Conservation (phyloP, 2,888 invertebrate genomes). For the Unio delphinus region DNA sequence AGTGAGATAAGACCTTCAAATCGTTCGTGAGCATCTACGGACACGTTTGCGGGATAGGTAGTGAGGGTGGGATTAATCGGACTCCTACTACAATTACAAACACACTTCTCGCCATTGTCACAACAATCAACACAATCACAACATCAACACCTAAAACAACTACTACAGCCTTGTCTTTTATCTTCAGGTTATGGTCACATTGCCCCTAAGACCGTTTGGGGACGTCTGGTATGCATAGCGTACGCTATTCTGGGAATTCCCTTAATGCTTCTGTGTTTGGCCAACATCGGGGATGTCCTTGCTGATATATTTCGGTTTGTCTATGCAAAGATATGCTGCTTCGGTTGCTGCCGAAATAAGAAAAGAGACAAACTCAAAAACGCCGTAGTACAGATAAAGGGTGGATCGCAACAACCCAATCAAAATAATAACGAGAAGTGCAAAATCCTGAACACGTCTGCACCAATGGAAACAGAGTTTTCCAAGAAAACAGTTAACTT, state of each 20-base stretch:
- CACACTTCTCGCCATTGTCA: no score
- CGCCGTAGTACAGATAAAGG: constrained; percentile 42
- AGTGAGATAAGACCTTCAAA: no score
- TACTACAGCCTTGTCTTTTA: background rate
- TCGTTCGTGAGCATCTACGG: no score
- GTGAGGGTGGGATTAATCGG: no score
- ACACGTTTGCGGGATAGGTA: no score
- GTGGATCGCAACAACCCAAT: constrained; percentile 41
- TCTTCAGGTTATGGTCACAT: constrained; percentile 70
- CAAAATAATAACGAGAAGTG: constrained; percentile 48
- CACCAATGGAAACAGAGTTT: constrained; percentile 44
- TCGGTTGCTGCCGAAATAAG: constrained; percentile 63
- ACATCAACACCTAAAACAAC: no score
- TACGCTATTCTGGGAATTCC: constrained; percentile 73
- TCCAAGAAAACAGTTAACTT: constrained; percentile 14
- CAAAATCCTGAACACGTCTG: constrained; percentile 30
- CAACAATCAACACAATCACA: no score
- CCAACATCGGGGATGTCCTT: constrained; percentile 74
- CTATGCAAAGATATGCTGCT: constrained; percentile 71
- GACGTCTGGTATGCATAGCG: constrained; percentile 70
- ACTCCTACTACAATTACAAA: no score
- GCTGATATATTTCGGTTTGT: constrained; percentile 74
- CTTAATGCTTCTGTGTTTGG: constrained; percentile 73
- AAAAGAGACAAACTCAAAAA: constrained; percentile 6
- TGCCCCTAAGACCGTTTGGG: constrained; percentile 70